These are phyloP conservation scores for Seira sanloemensis DNA, from an alignment of 2,888 invertebrate genomes.

Conservation along the genomic window DNA sequence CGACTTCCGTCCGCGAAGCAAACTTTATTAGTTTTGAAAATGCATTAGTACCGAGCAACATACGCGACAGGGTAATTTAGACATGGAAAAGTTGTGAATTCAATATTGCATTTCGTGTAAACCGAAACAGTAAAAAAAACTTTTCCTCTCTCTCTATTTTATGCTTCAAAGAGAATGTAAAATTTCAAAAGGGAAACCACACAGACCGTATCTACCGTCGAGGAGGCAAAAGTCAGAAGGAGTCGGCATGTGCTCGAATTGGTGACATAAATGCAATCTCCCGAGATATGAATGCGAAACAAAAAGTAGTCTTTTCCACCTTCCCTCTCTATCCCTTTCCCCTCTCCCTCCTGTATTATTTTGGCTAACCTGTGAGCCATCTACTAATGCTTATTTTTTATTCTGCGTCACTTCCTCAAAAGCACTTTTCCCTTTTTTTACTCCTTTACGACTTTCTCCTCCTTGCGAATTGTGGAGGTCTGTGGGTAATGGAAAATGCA, in stretches of 20 bases:
- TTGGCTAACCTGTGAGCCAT: not conserved
- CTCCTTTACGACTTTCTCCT: not conserved
- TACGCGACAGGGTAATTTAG: too few species aligned
- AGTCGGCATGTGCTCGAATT: too few species aligned
- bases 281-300: not conserved
- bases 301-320: not conserved
- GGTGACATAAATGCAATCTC: conserved; percentile 4
- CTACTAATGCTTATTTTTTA: not conserved
- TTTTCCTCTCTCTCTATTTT: not conserved
- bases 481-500: not conserved
- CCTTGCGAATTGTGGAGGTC: not conserved
- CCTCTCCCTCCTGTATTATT: not conserved
- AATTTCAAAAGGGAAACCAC: not conserved
- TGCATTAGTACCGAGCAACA: not conserved
- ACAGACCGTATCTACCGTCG: not conserved
- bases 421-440: not conserved
- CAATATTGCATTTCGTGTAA: too few species aligned
- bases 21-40: not conserved
- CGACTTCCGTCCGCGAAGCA: not conserved
- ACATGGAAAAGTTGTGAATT: too few species aligned
- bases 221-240: too few species aligned
- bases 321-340: not conserved
- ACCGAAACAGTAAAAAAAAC: not conserved
- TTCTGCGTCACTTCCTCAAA: not conserved
- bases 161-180: not conserved